phyloP scores from a whole-genome alignment of 2,113 vertebrate genomes.

The Malurus alboscapulatus region DNA sequence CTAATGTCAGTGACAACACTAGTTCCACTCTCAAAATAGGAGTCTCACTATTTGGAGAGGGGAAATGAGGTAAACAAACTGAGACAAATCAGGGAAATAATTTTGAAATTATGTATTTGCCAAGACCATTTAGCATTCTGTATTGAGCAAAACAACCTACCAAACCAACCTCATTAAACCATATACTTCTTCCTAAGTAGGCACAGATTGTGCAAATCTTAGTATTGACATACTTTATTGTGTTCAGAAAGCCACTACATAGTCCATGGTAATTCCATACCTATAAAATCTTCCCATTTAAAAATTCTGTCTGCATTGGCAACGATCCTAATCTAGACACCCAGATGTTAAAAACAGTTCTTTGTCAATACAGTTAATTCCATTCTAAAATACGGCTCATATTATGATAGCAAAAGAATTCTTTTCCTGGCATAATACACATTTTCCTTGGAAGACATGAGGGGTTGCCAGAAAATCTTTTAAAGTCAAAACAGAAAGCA shows the following conservation, averaged over 20 bases:
- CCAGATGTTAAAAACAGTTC: background rate
- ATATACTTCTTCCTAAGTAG: background rate
- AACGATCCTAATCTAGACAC: background rate
- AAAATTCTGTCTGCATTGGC: background rate
- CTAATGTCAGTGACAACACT: background rate
- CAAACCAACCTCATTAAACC: background rate
- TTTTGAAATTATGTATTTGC: background rate
- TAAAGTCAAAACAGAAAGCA: constrained; percentile 4
- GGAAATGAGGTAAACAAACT: background rate
- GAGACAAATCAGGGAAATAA: background rate
- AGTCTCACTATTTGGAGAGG: background rate
- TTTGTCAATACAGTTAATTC: background rate
- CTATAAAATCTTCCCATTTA: background rate
- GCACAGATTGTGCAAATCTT: background rate
- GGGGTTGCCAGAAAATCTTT: background rate
- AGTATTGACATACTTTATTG: background rate
- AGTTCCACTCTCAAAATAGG: background rate
- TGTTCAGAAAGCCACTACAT: background rate
- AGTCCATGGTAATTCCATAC: background rate
- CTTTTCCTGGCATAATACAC: background rate
- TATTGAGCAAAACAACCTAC: background rate
- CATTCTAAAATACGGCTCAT: background rate
- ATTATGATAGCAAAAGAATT: background rate
- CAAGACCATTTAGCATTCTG: background rate
- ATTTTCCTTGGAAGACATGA: background rate